Evolutionary conservation across 2,113 vertebrate genomes (phyloP).

Genomic region (Cebus imitator): DNA sequence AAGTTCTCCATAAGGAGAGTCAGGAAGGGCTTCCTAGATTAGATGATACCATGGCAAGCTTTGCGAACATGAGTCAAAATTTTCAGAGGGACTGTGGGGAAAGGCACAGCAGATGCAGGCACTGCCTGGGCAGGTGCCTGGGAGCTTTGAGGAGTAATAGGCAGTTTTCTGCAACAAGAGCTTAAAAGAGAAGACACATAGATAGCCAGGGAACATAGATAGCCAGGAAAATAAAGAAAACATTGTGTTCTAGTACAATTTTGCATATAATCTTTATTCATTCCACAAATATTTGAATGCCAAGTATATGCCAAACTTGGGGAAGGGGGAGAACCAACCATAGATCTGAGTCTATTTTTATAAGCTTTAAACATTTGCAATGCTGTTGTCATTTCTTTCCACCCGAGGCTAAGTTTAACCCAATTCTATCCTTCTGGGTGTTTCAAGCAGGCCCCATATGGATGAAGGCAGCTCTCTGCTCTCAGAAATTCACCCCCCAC

Average conservation of each 20-base stretch:
- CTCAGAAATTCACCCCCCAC: background rate
- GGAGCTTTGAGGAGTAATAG: background rate
- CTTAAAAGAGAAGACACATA: background rate
- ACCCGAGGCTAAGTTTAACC: slow-evolving; percentile 9
- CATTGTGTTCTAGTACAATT: background rate
- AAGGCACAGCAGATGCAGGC: background rate
- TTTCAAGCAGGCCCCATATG: background rate
- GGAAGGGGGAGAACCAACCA: background rate
- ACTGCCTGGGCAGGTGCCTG: background rate
- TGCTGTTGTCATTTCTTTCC: background rate
- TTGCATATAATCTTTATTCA: slow-evolving; percentile 17
- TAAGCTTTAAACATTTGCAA: background rate
- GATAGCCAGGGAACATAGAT: background rate
- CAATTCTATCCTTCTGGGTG: background rate
- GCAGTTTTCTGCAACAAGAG: background rate
- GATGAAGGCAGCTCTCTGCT: background rate
- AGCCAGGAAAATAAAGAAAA: background rate
- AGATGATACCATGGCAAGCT: rapidly evolving
- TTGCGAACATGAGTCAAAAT: background rate
- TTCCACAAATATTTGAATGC: background rate
- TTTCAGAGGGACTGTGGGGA: background rate
- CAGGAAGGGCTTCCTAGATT: background rate
- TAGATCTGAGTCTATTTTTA: slow-evolving; percentile 7
- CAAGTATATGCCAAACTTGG: slow-evolving; percentile 7
- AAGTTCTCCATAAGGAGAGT: background rate